These are phyloP conservation scores for Neoitamus cyanurus DNA, from an alignment of 2,888 invertebrate genomes.

Conservation along the genomic window DNA sequence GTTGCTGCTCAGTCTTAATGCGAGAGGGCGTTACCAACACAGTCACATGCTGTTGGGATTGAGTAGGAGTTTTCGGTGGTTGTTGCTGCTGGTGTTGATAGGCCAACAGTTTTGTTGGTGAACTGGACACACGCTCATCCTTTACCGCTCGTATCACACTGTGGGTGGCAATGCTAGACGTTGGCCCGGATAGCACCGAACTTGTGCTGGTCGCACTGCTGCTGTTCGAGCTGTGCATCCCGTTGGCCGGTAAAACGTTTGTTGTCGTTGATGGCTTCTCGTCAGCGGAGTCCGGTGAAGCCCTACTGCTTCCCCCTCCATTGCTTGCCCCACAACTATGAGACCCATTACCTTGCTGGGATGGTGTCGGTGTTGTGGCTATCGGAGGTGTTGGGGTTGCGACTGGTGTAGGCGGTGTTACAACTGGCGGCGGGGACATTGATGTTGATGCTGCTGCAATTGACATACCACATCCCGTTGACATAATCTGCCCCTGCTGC, in stretches of 20 bases:
- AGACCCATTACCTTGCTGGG: conserved; percentile 58
- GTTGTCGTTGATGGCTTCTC: conserved; percentile 63
- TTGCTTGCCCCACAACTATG: conserved; percentile 59
- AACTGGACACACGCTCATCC: conserved; percentile 63
- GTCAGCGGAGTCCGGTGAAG: conserved; percentile 64
- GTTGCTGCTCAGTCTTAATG: conserved; percentile 64
- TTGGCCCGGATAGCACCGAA: conserved; percentile 12
- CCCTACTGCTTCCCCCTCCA: conserved; percentile 62
- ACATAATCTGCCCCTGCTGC: conserved; percentile 50
- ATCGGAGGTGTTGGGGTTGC: conserved; percentile 56
- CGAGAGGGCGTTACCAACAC: conserved; percentile 69
- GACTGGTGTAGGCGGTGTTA: conserved; percentile 53
- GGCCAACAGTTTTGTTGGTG: conserved; percentile 63
- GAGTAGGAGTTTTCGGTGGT: conserved; percentile 57
- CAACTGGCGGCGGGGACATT: conserved; percentile 59
- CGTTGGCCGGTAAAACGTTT: conserved; percentile 46
- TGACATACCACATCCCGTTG: conserved; percentile 58
- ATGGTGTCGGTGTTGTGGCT: conserved; percentile 59
- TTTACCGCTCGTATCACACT: conserved; percentile 66
- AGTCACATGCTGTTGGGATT: conserved; percentile 65
- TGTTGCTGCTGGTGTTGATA: conserved; percentile 59
- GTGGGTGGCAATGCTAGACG: conserved; percentile 56
- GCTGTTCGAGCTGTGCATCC: conserved; percentile 49
- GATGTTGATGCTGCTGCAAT: conserved; percentile 60
- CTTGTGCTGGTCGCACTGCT: conserved; percentile 45